Evolutionary conservation across 2,888 invertebrate species (phyloP).

Genomic region (Volucella inanis): DNA sequence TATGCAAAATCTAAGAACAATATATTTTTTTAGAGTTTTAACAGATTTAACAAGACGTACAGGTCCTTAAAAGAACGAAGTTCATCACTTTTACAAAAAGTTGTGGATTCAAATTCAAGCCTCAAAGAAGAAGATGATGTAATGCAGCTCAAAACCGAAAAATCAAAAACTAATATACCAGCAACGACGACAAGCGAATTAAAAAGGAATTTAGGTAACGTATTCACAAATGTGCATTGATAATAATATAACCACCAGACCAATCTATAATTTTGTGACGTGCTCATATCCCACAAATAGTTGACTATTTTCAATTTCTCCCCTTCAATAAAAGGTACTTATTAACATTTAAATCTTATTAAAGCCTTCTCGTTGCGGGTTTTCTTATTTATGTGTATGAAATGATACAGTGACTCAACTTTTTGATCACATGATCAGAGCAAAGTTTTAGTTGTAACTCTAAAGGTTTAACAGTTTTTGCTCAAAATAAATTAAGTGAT

Average conservation of each 20-base stretch:
- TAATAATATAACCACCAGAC: no score
- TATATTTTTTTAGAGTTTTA: slow-evolving; percentile 78
- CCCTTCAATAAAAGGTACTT: no score
- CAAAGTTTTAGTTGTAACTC: no score
- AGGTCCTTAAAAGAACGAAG: slow-evolving; percentile 82
- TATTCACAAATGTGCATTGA: not conserved
- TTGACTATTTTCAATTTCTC: no score
- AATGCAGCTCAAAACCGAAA: slow-evolving; percentile 7
- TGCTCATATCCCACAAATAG: no score
- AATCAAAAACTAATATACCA: slow-evolving; percentile 76
- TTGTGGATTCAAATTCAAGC: slow-evolving; percentile 75
- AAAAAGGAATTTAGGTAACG: slow-evolving; percentile 81
- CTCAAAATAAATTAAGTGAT: no score
- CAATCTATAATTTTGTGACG: not conserved
- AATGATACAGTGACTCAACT: no score
- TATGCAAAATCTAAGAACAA: slow-evolving; percentile 19
- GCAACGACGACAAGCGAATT: slow-evolving; percentile 81
- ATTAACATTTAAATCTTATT: no score
- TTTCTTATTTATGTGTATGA: no score
- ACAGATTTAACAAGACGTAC: slow-evolving; percentile 82
- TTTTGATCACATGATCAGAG: no score
- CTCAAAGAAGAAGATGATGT: slow-evolving; percentile 55
- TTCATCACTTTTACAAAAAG: slow-evolving; percentile 80
- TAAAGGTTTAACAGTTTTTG: no score
- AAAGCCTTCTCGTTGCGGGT: no score